Percentiles rank a stretch among this genome's conserved stretches.
phyloP scores from a whole-genome alignment of 2,113 vertebrate species.

The Morone chrysops region DNA sequence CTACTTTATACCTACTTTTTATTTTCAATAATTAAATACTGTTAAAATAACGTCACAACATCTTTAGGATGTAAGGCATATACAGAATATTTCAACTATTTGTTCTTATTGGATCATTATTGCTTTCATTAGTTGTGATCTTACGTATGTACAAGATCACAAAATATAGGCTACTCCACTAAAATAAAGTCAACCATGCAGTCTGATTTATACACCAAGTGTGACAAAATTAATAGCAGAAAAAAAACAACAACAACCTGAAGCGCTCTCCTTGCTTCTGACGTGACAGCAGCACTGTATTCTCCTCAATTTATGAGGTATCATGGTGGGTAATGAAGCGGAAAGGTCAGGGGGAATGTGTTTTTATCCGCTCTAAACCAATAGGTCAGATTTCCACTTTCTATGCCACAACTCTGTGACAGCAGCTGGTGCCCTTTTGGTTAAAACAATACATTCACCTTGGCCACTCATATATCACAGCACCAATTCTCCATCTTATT shows the following conservation, averaged over 20 bases:
- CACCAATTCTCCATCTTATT: constrained; percentile 72
- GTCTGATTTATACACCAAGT: not conserved
- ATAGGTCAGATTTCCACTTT: constrained; percentile 79
- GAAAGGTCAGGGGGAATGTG: constrained; percentile 76
- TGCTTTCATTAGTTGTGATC: not conserved
- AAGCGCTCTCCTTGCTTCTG: not conserved
- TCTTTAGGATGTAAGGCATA: not conserved
- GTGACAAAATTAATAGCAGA: not conserved
- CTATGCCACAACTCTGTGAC: constrained; percentile 70
- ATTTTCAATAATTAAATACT: not conserved
- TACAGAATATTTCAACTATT: not conserved
- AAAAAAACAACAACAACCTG: too few relatives aligned
- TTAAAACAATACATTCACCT: constrained; percentile 77
- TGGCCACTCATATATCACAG: constrained; percentile 73
- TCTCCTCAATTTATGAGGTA: constrained; percentile 70
- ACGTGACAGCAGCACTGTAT: constrained; percentile 49
- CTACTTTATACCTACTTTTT: not conserved
- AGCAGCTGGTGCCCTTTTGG: constrained; percentile 76
- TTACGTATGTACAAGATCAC: not conserved
- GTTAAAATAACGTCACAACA: not conserved
- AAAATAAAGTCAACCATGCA: not conserved
- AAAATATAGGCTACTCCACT: not conserved
- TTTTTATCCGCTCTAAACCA: constrained; percentile 75
- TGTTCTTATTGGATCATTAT: not conserved
- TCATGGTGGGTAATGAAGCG: constrained; percentile 75